Evolutionary conservation across 2,888 invertebrate species (phyloP).

Genomic region (Blera fallax): DNA sequence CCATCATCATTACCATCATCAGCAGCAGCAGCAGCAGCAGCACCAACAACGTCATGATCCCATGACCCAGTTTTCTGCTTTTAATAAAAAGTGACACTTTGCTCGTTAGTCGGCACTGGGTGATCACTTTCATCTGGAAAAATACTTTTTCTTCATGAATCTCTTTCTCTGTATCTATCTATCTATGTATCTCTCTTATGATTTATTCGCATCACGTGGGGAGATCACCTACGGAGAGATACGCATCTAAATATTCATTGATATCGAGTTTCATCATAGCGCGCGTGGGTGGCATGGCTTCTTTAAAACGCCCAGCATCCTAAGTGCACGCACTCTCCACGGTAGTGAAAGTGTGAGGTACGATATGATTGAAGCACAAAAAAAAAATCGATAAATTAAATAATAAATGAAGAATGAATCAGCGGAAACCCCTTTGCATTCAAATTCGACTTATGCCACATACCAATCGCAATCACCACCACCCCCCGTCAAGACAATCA

Average conservation of each 20-base stretch:
- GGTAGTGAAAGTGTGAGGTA: background rate
- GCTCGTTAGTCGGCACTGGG: slow-evolving; percentile 55
- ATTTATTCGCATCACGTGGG: slow-evolving; percentile 21
- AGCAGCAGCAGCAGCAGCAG: slow-evolving; percentile 3
- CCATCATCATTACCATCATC: slow-evolving; percentile 21
- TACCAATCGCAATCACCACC: no score
- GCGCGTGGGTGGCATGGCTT: slow-evolving; percentile 14
- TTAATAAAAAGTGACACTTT: slow-evolving; percentile 63
- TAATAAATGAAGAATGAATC: slow-evolving; percentile 43
- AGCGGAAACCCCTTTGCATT: slow-evolving; percentile 22
- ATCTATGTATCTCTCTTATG: background rate
- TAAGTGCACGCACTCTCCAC: background rate
- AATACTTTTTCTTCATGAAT: background rate
- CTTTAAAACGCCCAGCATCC: background rate
- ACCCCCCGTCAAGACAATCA: background rate
- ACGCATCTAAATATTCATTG: slow-evolving; percentile 7
- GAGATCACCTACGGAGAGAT: slow-evolving; percentile 26
- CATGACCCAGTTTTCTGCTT: slow-evolving; percentile 56
- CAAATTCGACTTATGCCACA: slow-evolving; percentile 16
- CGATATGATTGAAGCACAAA: background rate
- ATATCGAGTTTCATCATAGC: slow-evolving; percentile 15
- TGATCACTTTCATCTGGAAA: slow-evolving; percentile 55
- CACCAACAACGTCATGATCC: slow-evolving; percentile 47
- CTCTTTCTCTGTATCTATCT: background rate
- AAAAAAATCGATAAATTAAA: slow-evolving; percentile 47